Percentiles rank a stretch among this genome's conserved stretches.
These are phyloP conservation scores for Junco hyemalis DNA, from an alignment of 2,113 vertebrate species.

Conservation along the genomic window DNA sequence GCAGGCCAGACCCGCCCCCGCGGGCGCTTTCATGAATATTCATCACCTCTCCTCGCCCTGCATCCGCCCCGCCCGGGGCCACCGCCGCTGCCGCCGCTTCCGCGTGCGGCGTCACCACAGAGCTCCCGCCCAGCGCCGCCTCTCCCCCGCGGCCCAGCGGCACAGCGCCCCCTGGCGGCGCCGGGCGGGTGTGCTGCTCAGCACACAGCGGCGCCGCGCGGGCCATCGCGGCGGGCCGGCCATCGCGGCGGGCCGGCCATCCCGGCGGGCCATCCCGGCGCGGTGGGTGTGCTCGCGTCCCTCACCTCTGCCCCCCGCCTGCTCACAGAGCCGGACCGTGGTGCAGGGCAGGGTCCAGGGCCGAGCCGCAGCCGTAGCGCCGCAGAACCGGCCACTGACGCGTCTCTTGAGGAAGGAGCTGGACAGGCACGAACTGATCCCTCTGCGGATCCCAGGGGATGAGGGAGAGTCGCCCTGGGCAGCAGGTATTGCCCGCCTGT, in stretches of 20 bases:
- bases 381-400: no score
- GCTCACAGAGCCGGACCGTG: no score
- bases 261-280: no score
- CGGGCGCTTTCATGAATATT: background rate
- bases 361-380: background rate
- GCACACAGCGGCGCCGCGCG: background rate
- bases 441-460: background rate
- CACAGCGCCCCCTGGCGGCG: background rate
- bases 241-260: no score
- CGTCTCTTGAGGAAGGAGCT: background rate
- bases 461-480: background rate
- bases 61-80: background rate
- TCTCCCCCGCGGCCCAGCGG: no score
- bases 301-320: background rate
- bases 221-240: no score
- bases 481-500: background rate
- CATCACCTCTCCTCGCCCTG: background rate
- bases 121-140: background rate
- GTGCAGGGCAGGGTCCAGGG: background rate
- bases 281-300: fast-evolving
- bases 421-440: background rate
- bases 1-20: background rate
- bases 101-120: background rate
- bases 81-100: background rate
- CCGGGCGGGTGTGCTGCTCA: fast-evolving